Evolutionary conservation across 1,140 invertebrate species (phyloP), one percentile per base, ranked within the genome.

Genomic region (Heliconius nattereri): DNA sequence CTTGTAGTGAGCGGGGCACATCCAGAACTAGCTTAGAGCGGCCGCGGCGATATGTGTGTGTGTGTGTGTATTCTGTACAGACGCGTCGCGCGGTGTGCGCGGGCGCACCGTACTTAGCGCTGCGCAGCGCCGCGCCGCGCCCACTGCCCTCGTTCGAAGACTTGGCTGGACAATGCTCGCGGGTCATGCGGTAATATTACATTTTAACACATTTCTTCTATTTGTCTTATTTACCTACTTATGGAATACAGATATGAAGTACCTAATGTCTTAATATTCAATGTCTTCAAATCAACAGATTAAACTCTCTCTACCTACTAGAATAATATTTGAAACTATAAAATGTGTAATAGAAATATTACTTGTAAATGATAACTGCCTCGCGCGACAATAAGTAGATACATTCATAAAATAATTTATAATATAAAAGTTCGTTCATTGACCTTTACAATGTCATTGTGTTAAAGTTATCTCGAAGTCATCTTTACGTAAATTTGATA

Each of bases 101-200:
- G n/a, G 87, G 94, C 7, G 94, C 95, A 1, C 95, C 95, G 2
- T 94, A 94, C 86, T 84, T 95, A 74, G 91, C 94, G 0, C 83
- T 95, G 73, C 85, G 88, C 49, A 83, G 93, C 23, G 82, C 84
- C 81, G 88, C 92, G 71, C 88, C 92, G 7, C 84, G 85, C 0
- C 71, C 82, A 2, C 49, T 88, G 52, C 78, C 85, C 1, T 78
- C 84, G 0, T 79, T 85, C 1, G 80, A 86, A 16, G 81, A 85
- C 26, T 86, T 90, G 70, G 45, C 75, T 1, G 83, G 87, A n/a
- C 49, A 80, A 37, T 89, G 86, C 75, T 78, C 81, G 13, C 78
- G 80, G 1, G 79, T 85, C 11, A 86, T 89, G 83, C 86, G 78
- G 90, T 90, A 29, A 71, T 32, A 9, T 52, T 52, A 45, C 40